Base-by-base conservation (phyloP, 1,140 invertebrate genomes). In the Frieseomelitta varia region DNA sequence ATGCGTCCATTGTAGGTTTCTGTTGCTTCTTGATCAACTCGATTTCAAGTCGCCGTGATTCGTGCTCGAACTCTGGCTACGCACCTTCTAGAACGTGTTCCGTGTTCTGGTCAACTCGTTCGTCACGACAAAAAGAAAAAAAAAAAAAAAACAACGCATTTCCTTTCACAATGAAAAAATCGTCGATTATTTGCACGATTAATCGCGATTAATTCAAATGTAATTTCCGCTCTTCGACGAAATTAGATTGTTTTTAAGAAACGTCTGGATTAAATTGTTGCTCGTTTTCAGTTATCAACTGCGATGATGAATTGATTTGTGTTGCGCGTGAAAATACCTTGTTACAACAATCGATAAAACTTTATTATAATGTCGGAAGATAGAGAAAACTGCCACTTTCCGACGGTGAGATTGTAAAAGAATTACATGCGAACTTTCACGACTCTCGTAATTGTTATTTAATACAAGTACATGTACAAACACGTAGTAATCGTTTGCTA, bases 1-100 rank as follows among this genome's bases (percentile, higher is more conserved):
- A 93, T 92, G 92, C 88, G 84, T 39, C 86, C 87, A 91, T 90
- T 94, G 92, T 94, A 72, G 51, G 30, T n/a, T 24, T 58, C 82
- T 56, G 27, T 78, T 82, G 68, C 79, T 68, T 55, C 61, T 88
- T 61, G 79, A 86, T 85, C 71, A n/a, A 76, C 63, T 30, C 58
- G 55, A 67, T 51, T 58, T 55, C 51, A 69, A n/a, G 72, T 53
- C 34, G 51, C 74, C 56, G 15, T 39, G 74, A 58, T 78, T 78
- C 63, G 65, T 63, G 58, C 2, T 39, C 39, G 34, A 34, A 15
- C 21, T 17, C 8, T 17, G 69, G 17, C 27, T 19, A 39, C 27
- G 24, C 1, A 27, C 21, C 15, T 78, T 67, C 17, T 21, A 4
- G 58, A 55, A 47, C 39, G 39, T 47, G 8, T 47, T 47, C 6